These are phyloP conservation scores for Alethe castanea DNA, from an alignment of 2,113 vertebrate species.

Conservation along the genomic window DNA sequence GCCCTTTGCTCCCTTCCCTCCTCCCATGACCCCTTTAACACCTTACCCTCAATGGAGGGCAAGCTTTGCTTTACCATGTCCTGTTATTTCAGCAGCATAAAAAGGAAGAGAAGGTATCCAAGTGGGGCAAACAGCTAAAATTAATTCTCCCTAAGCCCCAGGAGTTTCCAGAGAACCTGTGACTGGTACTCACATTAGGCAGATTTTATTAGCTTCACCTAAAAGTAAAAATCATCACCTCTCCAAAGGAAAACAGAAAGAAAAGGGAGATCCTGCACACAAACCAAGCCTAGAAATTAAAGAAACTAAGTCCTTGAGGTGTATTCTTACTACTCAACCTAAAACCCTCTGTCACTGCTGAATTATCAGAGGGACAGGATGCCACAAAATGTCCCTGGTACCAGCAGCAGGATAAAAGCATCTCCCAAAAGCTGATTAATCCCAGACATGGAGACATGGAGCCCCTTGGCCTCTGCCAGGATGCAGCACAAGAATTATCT, in stretches of 20 bases:
- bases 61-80: neutral
- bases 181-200: neutral
- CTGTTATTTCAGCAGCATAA: neutral
- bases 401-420: neutral
- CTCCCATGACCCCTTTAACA: neutral
- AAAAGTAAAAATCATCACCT: neutral
- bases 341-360: neutral
- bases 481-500: neutral
- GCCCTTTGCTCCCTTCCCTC: neutral
- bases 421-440: neutral
- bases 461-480: neutral
- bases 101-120: neutral
- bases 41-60: neutral
- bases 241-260: neutral
- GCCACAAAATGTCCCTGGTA: neutral
- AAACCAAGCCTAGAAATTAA: neutral
- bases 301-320: neutral
- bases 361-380: neutral
- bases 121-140: neutral
- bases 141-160: neutral
- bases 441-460: neutral
- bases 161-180: neutral
- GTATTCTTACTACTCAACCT: neutral
- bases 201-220: neutral
- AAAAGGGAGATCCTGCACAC: neutral